Evolutionary conservation across 30 jellyfish, hydroid and myxozoan species (phyloP).

Genomic region (Morbakka virulenta): DNA sequence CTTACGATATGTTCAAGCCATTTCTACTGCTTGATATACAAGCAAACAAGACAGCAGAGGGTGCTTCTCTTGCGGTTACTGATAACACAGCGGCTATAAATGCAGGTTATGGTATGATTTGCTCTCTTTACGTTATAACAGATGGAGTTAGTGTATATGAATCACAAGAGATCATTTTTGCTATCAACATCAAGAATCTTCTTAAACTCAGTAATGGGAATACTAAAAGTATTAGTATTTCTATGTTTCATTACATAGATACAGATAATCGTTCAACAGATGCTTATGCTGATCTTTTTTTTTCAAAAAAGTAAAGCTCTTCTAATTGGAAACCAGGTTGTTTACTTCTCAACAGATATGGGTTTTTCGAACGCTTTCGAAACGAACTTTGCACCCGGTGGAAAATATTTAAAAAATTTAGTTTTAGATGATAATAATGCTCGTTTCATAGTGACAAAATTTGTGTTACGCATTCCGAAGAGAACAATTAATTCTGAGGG

Average conservation of each 20-base stretch:
- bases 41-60: not conserved
- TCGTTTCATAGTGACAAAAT: not conserved
- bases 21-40: too few relatives aligned
- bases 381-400: constrained; percentile 11
- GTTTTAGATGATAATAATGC: not conserved
- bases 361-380: constrained; percentile 20
- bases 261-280: too few relatives aligned
- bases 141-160: constrained; percentile 13
- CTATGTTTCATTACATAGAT: too few relatives aligned
- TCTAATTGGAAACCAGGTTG: constrained; percentile 2
- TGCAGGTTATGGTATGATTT: constrained; percentile 21
- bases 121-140: not conserved
- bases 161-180: constrained; percentile 11
- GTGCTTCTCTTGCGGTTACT: not conserved
- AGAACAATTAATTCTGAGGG: too few relatives aligned
- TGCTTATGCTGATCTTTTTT: not conserved
- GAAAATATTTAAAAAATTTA: not conserved
- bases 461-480: constrained; percentile 20
- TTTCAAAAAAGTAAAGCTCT: constrained; percentile 36
- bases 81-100: constrained; percentile 16
- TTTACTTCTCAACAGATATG: constrained; percentile 15
- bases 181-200: constrained; percentile 9
- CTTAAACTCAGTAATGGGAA: too few relatives aligned
- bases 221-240: too few relatives aligned
- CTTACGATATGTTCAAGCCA: too few relatives aligned